These are phyloP conservation scores for Sebastes glaucus DNA, from an alignment of 2,797 vertebrate genomes.

Conservation along the genomic window DNA sequence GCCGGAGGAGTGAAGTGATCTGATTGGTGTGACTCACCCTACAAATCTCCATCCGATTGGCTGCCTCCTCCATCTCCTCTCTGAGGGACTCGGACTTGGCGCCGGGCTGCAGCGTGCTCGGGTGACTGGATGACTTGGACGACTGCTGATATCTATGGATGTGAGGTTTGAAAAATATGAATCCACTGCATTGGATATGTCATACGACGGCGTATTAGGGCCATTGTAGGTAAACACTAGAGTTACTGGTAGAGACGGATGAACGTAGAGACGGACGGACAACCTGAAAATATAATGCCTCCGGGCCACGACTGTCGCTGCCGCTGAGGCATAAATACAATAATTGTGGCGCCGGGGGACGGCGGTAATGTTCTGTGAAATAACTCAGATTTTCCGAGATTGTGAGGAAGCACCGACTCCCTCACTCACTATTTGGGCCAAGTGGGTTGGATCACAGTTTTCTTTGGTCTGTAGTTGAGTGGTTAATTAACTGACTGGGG, in stretches of 20 bases:
- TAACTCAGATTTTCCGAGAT: no score
- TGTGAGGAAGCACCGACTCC: no score
- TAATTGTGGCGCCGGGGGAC: no score
- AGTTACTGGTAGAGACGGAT: background rate
- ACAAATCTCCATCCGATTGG: conserved; percentile 99
- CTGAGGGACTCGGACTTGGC: conserved; percentile 95
- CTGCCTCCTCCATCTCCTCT: conserved; percentile 99
- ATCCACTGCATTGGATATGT: background rate
- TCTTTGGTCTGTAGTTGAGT: no score
- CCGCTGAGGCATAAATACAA: no score
- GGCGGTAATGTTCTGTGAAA: no score
- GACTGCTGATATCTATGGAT: conserved; percentile 94
- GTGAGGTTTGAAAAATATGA: background rate
- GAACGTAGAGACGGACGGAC: no score
- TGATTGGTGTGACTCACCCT: conserved; percentile 83
- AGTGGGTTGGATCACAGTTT: no score
- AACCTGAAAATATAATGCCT: no score
- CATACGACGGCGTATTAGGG: background rate
- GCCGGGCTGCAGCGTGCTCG: conserved; percentile 92
- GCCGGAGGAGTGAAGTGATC: background rate
- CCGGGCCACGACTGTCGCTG: no score
- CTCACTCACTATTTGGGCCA: no score
- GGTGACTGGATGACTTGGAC: conserved; percentile 93
- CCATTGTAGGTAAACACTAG: background rate
- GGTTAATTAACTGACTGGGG: no score